Evolutionary conservation across 2,113 vertebrate genomes (phyloP).

Genomic region (Empidonax alnorum): DNA sequence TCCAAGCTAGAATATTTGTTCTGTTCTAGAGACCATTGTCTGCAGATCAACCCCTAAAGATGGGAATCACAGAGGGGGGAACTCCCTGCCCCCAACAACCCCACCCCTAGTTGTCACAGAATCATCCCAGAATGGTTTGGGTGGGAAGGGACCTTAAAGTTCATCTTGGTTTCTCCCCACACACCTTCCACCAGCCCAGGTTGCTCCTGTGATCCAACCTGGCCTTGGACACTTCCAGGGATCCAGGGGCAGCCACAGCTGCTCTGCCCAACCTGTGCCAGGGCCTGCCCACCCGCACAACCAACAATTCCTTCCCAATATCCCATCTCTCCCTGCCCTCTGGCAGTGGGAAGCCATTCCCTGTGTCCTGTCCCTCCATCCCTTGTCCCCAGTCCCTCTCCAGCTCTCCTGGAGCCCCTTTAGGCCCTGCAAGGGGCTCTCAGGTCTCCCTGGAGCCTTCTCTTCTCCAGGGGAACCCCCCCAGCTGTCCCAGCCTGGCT

Average conservation of each 20-base stretch:
- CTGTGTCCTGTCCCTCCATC: background rate
- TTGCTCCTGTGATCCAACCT: background rate
- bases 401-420: background rate
- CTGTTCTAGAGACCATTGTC: background rate
- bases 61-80: accelerated
- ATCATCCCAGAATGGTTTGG: background rate
- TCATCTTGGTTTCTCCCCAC: accelerated
- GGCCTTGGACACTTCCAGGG: background rate
- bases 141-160: background rate
- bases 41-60: background rate
- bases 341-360: background rate
- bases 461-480: background rate
- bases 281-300: background rate
- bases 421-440: background rate
- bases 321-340: background rate
- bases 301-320: background rate
- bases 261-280: background rate
- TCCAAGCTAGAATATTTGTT: accelerated
- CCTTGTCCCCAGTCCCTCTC: background rate
- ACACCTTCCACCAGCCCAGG: background rate
- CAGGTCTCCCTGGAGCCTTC: background rate
- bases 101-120: background rate
- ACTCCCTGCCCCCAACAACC: no score
- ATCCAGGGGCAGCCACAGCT: background rate
- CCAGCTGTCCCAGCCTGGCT: background rate